Evolutionary conservation across 2,797 vertebrate species (phyloP).

Genomic region (Podarcis lilfordi): DNA sequence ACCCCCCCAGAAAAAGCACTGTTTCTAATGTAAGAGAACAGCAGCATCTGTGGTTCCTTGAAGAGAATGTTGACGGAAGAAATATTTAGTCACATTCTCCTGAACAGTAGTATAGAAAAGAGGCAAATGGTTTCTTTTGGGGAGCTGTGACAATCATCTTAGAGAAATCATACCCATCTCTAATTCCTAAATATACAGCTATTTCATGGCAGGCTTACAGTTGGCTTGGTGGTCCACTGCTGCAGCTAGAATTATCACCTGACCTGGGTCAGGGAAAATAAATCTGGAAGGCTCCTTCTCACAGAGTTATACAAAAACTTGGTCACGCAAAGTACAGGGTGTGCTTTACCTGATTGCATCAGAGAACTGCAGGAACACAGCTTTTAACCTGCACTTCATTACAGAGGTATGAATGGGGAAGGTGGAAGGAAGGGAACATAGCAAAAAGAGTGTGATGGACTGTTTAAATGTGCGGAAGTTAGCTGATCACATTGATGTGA

Average conservation of each 20-base stretch:
- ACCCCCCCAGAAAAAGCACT: too few species aligned
- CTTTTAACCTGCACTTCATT: neutral
- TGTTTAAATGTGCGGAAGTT: neutral
- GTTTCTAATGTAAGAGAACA: neutral
- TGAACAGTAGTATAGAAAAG: neutral
- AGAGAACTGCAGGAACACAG: constrained; percentile 5
- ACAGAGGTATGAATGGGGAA: neutral
- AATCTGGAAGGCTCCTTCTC: neutral
- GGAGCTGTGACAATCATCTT: neutral
- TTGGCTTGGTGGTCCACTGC: neutral
- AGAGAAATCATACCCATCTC: neutral
- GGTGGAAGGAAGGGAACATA: neutral
- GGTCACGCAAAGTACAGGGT: neutral
- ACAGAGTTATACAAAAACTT: neutral
- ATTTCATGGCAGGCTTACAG: neutral
- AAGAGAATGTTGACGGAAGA: neutral
- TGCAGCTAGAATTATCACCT: neutral
- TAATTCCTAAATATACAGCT: neutral
- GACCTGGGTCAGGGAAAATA: neutral
- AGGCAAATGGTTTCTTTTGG: neutral
- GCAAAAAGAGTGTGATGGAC: neutral
- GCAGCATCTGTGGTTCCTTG: neutral
- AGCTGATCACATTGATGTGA: neutral
- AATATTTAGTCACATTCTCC: neutral
- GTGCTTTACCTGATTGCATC: neutral